Conservation (phyloP, 2,888 invertebrate species). For the Thera britannica region DNA sequence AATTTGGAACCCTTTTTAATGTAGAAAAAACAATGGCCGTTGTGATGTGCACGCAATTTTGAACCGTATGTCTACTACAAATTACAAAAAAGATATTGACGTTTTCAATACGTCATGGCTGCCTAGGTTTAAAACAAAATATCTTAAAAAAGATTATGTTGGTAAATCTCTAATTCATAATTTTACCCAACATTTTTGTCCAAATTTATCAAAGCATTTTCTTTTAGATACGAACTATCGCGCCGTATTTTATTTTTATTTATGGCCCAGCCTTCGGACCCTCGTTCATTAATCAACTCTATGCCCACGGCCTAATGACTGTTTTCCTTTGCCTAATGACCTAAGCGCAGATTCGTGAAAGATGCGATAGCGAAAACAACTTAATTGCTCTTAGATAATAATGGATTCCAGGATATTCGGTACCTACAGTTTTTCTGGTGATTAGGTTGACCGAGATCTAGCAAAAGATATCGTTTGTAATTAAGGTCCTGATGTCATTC, state of each 20-base stretch:
- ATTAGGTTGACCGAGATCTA: neutral
- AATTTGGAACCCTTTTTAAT: too few species aligned
- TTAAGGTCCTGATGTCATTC: neutral
- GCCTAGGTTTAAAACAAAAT: neutral
- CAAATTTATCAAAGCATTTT: conserved; percentile 22
- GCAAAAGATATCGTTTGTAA: conserved; percentile 1
- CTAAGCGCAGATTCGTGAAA: conserved; percentile 44
- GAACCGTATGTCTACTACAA: too few species aligned
- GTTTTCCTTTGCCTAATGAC: conserved; percentile 51
- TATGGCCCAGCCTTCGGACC: conserved; percentile 33
- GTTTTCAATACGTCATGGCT: too few species aligned
- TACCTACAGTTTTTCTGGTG: conserved; percentile 4
- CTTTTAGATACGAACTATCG: conserved; percentile 25
- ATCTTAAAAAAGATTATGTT: neutral
- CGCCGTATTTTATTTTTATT: conserved; percentile 47
- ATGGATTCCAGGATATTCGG: conserved; percentile 10
- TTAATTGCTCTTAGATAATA: conserved; percentile 40
- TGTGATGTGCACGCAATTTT: too few species aligned
- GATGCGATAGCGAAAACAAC: conserved; percentile 40
- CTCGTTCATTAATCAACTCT: conserved; percentile 47
- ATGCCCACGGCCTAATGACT: conserved; percentile 46
- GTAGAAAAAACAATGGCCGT: too few species aligned
- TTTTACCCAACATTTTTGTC: conserved; percentile 17
- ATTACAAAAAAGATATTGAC: too few species aligned
- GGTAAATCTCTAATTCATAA: conserved; percentile 1